These are phyloP conservation scores for Lepilemur septentrionalis DNA, from an alignment of 2,797 vertebrate genomes.

Conservation along the genomic window DNA sequence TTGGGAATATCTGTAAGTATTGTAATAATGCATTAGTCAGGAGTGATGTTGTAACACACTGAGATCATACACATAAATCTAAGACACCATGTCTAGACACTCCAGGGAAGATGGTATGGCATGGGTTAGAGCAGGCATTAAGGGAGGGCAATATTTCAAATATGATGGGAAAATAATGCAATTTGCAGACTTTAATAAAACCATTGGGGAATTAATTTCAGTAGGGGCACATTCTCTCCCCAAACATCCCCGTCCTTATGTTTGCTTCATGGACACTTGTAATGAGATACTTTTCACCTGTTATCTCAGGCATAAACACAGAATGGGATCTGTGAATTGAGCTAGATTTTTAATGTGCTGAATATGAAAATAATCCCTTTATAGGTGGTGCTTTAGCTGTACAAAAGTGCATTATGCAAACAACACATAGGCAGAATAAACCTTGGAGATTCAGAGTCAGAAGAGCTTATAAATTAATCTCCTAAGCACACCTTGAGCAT, in stretches of 20 bases:
- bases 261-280: slow-evolving; percentile 82
- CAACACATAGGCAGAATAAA: slow-evolving; percentile 82
- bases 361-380: slow-evolving; percentile 86
- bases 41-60: slow-evolving; percentile 89
- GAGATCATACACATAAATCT: slow-evolving; percentile 90
- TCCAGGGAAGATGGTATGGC: slow-evolving; percentile 86
- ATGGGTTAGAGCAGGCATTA: slow-evolving; percentile 85
- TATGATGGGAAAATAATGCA: slow-evolving; percentile 86
- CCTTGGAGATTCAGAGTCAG: slow-evolving; percentile 81
- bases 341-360: slow-evolving; percentile 81
- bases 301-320: slow-evolving; percentile 82
- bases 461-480: slow-evolving; percentile 86
- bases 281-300: slow-evolving; percentile 81
- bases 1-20: slow-evolving; percentile 93
- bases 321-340: slow-evolving; percentile 79
- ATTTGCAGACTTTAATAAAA: slow-evolving; percentile 87
- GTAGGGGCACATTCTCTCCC: slow-evolving; percentile 79
- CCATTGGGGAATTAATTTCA: slow-evolving; percentile 87
- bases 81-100: slow-evolving; percentile 87
- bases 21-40: slow-evolving; percentile 89
- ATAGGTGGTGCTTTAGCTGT: slow-evolving; percentile 78
- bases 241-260: slow-evolving; percentile 77
- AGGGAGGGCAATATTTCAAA: slow-evolving; percentile 86
- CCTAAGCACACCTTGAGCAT: slow-evolving; percentile 77
- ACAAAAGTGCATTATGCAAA: slow-evolving; percentile 85